These are phyloP conservation scores for Ageneiosus marmoratus DNA, from an alignment of 2,113 vertebrate genomes.

Conservation along the genomic window DNA sequence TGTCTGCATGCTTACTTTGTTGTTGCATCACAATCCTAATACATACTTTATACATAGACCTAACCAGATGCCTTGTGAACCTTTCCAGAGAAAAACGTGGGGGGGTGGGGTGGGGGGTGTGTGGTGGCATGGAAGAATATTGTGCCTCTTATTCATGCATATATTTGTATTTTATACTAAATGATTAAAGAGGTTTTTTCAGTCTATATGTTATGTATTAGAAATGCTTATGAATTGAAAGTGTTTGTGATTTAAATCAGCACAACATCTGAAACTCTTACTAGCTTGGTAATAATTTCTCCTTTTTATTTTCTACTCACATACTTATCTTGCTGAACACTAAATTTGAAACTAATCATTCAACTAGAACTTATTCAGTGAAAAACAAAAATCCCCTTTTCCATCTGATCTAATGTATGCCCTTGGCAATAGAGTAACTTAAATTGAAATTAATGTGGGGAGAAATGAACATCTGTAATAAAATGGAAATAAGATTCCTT, in stretches of 20 bases:
- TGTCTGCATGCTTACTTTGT: neutral
- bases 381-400: neutral
- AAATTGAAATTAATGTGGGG: slow-evolving; percentile 41
- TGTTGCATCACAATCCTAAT: no score
- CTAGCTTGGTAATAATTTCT: neutral
- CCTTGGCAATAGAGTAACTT: slow-evolving; percentile 21
- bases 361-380: slow-evolving; percentile 13
- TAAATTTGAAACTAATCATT: slow-evolving; percentile 15
- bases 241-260: neutral
- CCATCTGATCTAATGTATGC: slow-evolving; percentile 29
- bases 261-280: neutral
- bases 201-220: neutral
- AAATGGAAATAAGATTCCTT: slow-evolving; percentile 48
- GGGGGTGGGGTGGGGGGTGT: no score
- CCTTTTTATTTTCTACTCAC: slow-evolving; percentile 1
- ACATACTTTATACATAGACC: no score
- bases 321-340: neutral
- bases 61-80: no score
- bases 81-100: no score
- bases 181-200: neutral
- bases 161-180: neutral
- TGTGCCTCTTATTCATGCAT: neutral
- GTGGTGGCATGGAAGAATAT: no score
- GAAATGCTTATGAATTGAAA: neutral
- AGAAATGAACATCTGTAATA: slow-evolving; percentile 34